These are phyloP conservation scores for Merops nubicus DNA, from an alignment of 2,113 vertebrate genomes.

Conservation along the genomic window DNA sequence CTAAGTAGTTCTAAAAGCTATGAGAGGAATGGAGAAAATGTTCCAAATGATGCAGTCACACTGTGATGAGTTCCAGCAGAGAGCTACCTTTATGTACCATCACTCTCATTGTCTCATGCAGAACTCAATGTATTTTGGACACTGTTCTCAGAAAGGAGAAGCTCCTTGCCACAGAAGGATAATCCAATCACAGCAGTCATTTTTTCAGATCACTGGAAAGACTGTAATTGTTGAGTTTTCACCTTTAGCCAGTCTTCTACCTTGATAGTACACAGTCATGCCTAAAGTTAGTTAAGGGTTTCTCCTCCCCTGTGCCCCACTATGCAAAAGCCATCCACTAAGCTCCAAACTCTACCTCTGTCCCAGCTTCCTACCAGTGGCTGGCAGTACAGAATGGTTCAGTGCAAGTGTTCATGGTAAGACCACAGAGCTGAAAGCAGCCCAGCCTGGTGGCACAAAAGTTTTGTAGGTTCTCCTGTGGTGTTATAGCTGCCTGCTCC, in stretches of 20 bases:
- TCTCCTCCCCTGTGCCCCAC: not conserved
- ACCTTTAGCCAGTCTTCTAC: not conserved
- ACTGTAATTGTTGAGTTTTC: not conserved
- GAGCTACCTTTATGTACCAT: not conserved
- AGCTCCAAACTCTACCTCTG: not conserved
- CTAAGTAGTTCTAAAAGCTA: not conserved
- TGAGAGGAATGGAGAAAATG: not conserved
- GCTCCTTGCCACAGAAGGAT: not conserved
- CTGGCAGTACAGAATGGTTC: not conserved
- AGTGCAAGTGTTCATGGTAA: not conserved
- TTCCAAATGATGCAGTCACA: not conserved
- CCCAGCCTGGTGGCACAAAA: not conserved
- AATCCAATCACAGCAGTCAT: not conserved
- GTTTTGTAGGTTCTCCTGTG: not conserved
- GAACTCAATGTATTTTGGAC: not conserved
- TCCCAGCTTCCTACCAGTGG: not conserved
- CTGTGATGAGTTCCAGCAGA: not conserved
- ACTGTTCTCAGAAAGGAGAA: not conserved
- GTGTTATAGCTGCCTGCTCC: not conserved
- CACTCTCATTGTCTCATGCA: not conserved
- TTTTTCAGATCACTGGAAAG: not conserved
- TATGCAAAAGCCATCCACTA: not conserved
- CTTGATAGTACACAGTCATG: not conserved
- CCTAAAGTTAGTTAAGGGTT: not conserved
- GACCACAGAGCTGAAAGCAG: not conserved